Percentiles rank a stretch among this genome's conserved stretches.
phyloP scores from a whole-genome alignment of 2,113 vertebrate genomes.

The Vulpes lagopus region DNA sequence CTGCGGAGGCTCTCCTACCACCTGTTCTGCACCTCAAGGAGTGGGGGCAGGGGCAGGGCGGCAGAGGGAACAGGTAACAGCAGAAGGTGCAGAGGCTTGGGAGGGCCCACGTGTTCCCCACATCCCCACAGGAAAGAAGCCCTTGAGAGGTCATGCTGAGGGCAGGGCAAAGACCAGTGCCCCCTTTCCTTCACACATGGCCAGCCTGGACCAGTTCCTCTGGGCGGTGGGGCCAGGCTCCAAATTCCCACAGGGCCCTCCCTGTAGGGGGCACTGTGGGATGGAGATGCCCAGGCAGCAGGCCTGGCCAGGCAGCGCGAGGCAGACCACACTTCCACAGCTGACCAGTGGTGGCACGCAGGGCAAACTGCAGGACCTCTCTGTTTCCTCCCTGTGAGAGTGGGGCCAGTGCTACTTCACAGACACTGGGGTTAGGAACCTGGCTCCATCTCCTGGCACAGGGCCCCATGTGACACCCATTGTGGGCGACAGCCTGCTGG shows the following conservation, averaged over 20 bases:
- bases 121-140: background rate
- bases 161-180: background rate
- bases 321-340: background rate
- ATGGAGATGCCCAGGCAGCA: background rate
- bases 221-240: background rate
- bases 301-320: background rate
- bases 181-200: background rate
- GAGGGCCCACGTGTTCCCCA: background rate
- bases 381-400: background rate
- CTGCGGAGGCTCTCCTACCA: background rate
- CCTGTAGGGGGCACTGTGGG: background rate
- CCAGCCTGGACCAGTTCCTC: background rate
- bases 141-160: background rate
- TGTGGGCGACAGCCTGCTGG: background rate
- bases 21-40: background rate
- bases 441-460: background rate
- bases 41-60: background rate
- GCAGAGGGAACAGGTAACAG: background rate
- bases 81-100: background rate
- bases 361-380: background rate
- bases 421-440: background rate
- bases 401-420: background rate
- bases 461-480: background rate
- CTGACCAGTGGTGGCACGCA: fast-evolving
- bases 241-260: background rate